Conservation (phyloP, 2,113 vertebrate genomes). For the Sclerurus mexicanus region DNA sequence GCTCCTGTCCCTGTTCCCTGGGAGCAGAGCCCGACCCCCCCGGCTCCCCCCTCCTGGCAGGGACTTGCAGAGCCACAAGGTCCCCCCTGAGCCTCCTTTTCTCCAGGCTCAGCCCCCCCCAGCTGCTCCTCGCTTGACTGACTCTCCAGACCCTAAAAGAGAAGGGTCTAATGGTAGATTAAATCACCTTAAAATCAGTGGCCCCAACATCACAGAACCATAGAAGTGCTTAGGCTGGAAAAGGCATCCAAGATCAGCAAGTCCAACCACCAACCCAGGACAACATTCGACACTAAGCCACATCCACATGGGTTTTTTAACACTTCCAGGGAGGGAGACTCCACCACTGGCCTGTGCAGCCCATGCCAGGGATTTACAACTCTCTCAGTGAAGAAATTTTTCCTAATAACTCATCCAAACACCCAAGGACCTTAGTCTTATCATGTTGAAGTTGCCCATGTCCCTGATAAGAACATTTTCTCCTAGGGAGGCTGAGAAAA, state of each 20-base stretch:
- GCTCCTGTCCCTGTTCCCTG: neutral
- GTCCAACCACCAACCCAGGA: neutral
- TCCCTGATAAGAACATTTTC: neutral
- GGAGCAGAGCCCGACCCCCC: neutral
- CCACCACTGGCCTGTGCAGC: neutral
- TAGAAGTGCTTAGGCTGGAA: accelerated
- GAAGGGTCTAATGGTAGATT: neutral
- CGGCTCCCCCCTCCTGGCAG: neutral
- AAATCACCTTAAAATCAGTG: neutral
- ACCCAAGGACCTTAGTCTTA: no score
- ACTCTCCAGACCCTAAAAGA: neutral
- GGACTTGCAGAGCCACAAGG: neutral
- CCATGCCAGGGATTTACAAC: no score
- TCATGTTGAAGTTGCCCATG: no score
- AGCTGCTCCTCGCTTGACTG: neutral
- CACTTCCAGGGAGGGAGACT: neutral
- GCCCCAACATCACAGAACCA: neutral
- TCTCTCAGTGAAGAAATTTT: neutral
- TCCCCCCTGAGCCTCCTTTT: neutral
- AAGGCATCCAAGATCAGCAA: neutral
- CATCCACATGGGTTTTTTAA: neutral
- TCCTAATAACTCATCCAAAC: neutral
- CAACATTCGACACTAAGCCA: neutral
- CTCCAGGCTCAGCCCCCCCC: neutral
- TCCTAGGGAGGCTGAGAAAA: neutral